Percentiles rank a stretch among this genome's conserved stretches.
phyloP scores from a whole-genome alignment of 2,888 invertebrate species.

The Leucophora obtusa region DNA sequence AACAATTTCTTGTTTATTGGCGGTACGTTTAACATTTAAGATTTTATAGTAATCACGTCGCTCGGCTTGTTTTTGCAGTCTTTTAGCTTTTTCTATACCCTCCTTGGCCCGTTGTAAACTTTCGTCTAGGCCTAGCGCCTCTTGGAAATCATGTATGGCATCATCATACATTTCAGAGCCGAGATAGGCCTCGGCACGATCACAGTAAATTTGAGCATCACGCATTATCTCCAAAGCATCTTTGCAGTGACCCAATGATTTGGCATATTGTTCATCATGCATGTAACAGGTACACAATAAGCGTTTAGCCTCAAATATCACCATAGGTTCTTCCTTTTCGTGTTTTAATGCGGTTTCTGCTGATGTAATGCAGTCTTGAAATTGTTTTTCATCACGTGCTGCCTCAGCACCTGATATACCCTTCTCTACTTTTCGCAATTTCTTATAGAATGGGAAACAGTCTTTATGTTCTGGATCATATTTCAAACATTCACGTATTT shows the following conservation, averaged over 20 bases:
- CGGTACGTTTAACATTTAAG: slow-evolving; percentile 89
- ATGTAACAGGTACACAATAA: slow-evolving; percentile 89
- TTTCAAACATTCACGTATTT: slow-evolving; percentile 97
- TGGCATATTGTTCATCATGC: slow-evolving; percentile 84
- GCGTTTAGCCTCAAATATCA: slow-evolving; percentile 86
- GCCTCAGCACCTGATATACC: slow-evolving; percentile 84
- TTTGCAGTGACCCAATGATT: slow-evolving; percentile 88
- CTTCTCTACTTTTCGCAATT: slow-evolving; percentile 95
- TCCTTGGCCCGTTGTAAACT: slow-evolving; percentile 90
- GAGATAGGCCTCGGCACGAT: slow-evolving; percentile 94
- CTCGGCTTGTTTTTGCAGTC: slow-evolving; percentile 94
- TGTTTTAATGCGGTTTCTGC: slow-evolving; percentile 84
- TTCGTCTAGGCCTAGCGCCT: slow-evolving; percentile 90
- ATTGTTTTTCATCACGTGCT: slow-evolving; percentile 82
- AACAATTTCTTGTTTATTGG: slow-evolving; percentile 93
- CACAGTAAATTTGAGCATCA: slow-evolving; percentile 89
- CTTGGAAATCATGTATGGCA: slow-evolving; percentile 92
- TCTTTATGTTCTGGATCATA: slow-evolving; percentile 98
- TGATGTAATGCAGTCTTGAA: slow-evolving; percentile 83
- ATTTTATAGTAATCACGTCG: slow-evolving; percentile 97
- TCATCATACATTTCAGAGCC: slow-evolving; percentile 94
- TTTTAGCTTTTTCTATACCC: slow-evolving; percentile 91
- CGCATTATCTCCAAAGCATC: slow-evolving; percentile 87
- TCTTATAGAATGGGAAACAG: slow-evolving; percentile 97
- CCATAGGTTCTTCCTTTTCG: slow-evolving; percentile 85